Conservation (phyloP, 2,888 invertebrate species). For the Erannis defoliaria region DNA sequence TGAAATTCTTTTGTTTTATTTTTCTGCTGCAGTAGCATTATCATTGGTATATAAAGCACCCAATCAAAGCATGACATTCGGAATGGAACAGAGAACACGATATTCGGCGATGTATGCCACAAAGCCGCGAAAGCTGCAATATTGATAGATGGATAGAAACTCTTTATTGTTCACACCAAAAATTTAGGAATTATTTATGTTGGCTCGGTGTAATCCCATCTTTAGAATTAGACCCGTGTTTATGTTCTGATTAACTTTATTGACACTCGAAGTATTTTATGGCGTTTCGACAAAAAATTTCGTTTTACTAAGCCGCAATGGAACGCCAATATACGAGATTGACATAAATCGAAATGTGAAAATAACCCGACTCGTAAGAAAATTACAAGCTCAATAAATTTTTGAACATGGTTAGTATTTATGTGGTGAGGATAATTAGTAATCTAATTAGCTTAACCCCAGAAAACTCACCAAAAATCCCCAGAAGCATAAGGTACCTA, state of each 20-base stretch:
- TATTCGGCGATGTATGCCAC: neutral
- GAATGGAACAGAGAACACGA: neutral
- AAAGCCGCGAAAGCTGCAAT: neutral
- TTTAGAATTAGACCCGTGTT: conserved; percentile 19
- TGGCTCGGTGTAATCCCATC: neutral
- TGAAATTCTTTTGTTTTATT: too few species aligned
- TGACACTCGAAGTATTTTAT: conserved; percentile 32
- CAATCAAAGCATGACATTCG: too few species aligned
- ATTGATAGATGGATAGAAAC: too few species aligned
- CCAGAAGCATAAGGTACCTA: neutral
- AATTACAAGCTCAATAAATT: neutral
- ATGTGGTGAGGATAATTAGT: neutral
- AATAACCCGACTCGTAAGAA: conserved; percentile 17
- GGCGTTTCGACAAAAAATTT: conserved; percentile 21
- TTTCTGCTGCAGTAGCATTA: too few species aligned
- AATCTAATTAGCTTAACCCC: neutral
- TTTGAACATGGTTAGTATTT: neutral
- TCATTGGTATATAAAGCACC: too few species aligned
- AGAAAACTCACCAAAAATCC: neutral
- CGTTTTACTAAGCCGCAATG: conserved; percentile 18
- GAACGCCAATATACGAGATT: neutral
- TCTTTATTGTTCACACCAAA: too few species aligned
- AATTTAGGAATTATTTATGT: neutral
- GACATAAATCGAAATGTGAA: conserved; percentile 18
- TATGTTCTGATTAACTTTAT: conserved; percentile 36